A percentile compares a stretch with the other conserved stretches of the same genome.
Evolutionary conservation across 2,113 vertebrate species (phyloP).

Genomic region (Eira barbara): DNA sequence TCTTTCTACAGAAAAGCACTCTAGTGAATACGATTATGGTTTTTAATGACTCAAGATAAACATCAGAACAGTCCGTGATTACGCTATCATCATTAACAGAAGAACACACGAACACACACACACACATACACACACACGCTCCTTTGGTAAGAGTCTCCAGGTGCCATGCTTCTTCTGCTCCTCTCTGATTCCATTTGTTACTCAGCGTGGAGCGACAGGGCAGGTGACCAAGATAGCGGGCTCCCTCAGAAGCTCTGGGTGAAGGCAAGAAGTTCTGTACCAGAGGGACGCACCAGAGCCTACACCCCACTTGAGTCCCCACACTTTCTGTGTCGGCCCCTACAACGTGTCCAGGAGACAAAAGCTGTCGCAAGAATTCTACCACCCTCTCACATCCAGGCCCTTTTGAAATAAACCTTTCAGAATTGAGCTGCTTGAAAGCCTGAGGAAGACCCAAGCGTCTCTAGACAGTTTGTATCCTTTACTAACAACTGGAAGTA

Average conservation of each 20-base stretch:
- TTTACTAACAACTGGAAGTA: background rate
- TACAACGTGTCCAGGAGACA: background rate
- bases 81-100: background rate
- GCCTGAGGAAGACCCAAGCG: background rate
- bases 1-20: background rate
- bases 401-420: background rate
- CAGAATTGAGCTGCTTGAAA: background rate
- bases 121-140: background rate
- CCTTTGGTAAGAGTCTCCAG: background rate
- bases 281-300: too few relatives aligned
- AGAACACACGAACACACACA: background rate
- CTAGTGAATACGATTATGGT: background rate
- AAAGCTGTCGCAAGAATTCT: background rate
- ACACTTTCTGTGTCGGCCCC: background rate
- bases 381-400: background rate
- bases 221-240: background rate
- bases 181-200: background rate
- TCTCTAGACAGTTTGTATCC: background rate
- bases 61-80: background rate
- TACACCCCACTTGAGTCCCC: rapidly evolving
- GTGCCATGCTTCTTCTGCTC: background rate
- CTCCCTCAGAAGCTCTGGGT: rapidly evolving
- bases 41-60: background rate
- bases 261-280: background rate
- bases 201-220: background rate